Evolutionary conservation across 2,888 invertebrate species (phyloP).

Genomic region (Campoletis raptor): DNA sequence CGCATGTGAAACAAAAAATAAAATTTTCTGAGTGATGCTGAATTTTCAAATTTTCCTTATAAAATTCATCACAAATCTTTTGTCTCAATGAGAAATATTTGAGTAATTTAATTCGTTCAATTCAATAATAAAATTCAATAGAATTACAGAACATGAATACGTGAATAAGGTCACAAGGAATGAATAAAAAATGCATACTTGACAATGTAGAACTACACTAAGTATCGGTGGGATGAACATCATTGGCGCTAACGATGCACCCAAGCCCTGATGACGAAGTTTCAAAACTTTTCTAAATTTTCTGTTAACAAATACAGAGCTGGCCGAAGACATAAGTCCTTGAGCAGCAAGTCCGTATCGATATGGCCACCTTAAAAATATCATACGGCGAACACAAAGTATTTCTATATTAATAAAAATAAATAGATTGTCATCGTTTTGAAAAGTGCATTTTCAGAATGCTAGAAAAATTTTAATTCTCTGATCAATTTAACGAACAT

Average conservation of each 20-base stretch:
- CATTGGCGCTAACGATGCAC: conserved; percentile 88
- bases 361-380: conserved; percentile 85
- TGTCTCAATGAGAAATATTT: too few relatives aligned
- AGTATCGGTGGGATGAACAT: conserved; percentile 87
- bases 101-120: too few relatives aligned
- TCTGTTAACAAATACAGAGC: conserved; percentile 88
- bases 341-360: conserved; percentile 86
- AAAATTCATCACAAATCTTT: too few relatives aligned
- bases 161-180: background rate
- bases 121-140: too few relatives aligned
- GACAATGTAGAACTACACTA: conserved; percentile 86
- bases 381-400: conserved; percentile 25
- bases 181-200: conserved; percentile 83
- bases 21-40: too few relatives aligned
- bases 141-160: background rate
- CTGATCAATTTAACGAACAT: background rate
- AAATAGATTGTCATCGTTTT: background rate
- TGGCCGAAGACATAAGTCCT: conserved; percentile 85
- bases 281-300: conserved; percentile 88
- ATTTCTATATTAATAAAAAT: conserved; percentile 5
- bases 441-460: background rate
- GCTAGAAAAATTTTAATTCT: background rate
- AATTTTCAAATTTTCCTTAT: too few relatives aligned
- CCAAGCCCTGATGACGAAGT: conserved; percentile 87
- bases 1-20: too few relatives aligned